phyloP scores from a whole-genome alignment of 1,140 invertebrate species.

The Propsilocerus akamusi region DNA sequence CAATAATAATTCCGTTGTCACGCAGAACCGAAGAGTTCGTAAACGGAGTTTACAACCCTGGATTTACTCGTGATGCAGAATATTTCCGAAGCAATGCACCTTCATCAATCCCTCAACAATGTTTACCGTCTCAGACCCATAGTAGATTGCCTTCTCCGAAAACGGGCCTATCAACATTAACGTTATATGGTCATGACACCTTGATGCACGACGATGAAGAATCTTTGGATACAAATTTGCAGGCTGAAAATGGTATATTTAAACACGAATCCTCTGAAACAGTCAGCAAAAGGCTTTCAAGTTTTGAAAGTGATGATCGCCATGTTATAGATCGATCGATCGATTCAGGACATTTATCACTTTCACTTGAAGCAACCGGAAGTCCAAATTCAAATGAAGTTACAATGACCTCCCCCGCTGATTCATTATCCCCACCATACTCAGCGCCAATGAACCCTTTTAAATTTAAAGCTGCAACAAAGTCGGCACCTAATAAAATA shows the following conservation, averaged over 20 bases:
- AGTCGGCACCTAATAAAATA: constrained; percentile 1
- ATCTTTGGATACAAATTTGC: not conserved
- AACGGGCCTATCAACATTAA: not conserved
- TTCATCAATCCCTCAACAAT: not conserved
- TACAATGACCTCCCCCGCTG: not conserved
- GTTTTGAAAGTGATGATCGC: not conserved
- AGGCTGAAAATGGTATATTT: not conserved
- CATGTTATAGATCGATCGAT: not conserved
- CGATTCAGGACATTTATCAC: not conserved
- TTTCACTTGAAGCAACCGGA: not conserved
- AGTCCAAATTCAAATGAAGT: not conserved
- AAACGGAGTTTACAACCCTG: not conserved
- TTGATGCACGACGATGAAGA: not conserved
- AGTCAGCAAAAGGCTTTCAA: not conserved
- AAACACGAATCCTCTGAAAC: not conserved
- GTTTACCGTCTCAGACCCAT: not conserved
- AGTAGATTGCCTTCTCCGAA: not conserved
- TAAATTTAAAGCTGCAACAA: too few species aligned
- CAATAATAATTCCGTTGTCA: constrained; percentile 35
- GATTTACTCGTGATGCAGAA: not conserved
- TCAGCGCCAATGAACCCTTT: too few species aligned
- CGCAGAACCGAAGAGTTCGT: constrained; percentile 22
- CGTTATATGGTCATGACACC: not conserved
- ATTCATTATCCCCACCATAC: too few species aligned
- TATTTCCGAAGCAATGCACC: not conserved